These are phyloP conservation scores for Matsumurasca onukii DNA, from an alignment of 1,140 invertebrate genomes.

Conservation along the genomic window DNA sequence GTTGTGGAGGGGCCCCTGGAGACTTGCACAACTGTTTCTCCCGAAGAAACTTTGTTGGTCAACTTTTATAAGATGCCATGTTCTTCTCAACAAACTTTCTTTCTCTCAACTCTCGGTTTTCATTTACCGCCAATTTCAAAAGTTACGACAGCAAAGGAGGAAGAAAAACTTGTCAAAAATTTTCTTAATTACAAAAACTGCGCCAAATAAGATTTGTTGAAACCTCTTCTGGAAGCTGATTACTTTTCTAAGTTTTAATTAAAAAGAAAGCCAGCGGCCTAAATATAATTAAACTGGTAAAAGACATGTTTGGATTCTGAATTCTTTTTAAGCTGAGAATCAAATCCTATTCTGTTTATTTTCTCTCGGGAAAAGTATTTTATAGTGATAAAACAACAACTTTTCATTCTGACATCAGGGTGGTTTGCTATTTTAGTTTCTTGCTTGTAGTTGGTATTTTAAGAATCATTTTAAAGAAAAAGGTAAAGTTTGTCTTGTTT, in stretches of 20 bases:
- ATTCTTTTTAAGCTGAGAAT: too few species aligned
- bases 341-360: too few species aligned
- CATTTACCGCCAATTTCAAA: constrained; percentile 26
- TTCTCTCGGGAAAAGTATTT: too few species aligned
- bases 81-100: constrained; percentile 13
- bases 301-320: too few species aligned
- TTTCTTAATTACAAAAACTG: constrained; percentile 25
- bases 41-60: constrained; percentile 7
- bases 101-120: constrained; percentile 16
- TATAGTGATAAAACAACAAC: too few species aligned
- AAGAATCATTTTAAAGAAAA: too few species aligned
- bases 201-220: constrained; percentile 24
- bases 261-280: constrained; percentile 13
- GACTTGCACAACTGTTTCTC: neutral
- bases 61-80: constrained; percentile 26
- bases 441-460: too few species aligned
- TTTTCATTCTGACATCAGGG: too few species aligned
- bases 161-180: constrained; percentile 26
- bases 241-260: constrained; percentile 21
- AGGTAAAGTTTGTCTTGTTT: too few species aligned
- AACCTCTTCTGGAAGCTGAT: constrained; percentile 21
- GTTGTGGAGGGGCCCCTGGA: neutral
- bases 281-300: constrained; percentile 9
- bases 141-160: constrained; percentile 19
- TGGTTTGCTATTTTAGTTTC: too few species aligned